Percentiles rank a stretch among this genome's conserved stretches.
These are phyloP conservation scores for Drosophila pachea DNA, from an alignment of 1,140 invertebrate genomes.

Conservation along the genomic window DNA sequence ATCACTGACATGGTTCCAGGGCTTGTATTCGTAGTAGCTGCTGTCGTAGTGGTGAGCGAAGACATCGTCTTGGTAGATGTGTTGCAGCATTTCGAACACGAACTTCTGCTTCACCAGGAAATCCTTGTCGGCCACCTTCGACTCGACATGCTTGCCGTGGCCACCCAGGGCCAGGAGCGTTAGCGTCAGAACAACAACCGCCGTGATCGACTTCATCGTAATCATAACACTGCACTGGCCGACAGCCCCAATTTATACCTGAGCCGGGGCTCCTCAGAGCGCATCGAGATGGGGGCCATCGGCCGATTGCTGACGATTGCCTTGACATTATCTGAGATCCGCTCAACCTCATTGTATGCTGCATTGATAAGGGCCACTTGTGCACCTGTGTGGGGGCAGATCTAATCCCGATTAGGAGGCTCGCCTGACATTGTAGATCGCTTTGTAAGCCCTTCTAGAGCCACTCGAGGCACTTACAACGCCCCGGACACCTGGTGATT, in stretches of 20 bases:
- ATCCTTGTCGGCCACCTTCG: constrained; percentile 80
- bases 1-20: constrained; percentile 79
- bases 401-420: constrained; percentile 11
- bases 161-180: constrained; percentile 69
- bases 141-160: constrained; percentile 78
- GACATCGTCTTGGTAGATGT: constrained; percentile 80
- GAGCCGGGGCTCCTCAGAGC: background rate
- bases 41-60: constrained; percentile 77
- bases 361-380: constrained; percentile 4
- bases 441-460: background rate
- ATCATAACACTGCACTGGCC: constrained; percentile 49
- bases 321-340: constrained; percentile 65
- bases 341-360: constrained; percentile 33
- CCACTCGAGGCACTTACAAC: background rate
- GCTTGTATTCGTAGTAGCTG: constrained; percentile 59
- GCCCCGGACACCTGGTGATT: constrained; percentile 2
- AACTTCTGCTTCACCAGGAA: constrained; percentile 81
- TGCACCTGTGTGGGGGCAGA: constrained; percentile 7
- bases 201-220: constrained; percentile 77
- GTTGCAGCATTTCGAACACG: constrained; percentile 80
- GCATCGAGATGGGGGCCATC: constrained; percentile 25
- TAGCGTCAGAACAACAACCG: constrained; percentile 61
- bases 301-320: constrained; percentile 39
- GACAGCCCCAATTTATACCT: constrained; percentile 57
- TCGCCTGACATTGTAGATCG: constrained; percentile 5